Base-by-base conservation (phyloP, 2,888 invertebrate genomes). In the Lepidochitona cinerea region DNA sequence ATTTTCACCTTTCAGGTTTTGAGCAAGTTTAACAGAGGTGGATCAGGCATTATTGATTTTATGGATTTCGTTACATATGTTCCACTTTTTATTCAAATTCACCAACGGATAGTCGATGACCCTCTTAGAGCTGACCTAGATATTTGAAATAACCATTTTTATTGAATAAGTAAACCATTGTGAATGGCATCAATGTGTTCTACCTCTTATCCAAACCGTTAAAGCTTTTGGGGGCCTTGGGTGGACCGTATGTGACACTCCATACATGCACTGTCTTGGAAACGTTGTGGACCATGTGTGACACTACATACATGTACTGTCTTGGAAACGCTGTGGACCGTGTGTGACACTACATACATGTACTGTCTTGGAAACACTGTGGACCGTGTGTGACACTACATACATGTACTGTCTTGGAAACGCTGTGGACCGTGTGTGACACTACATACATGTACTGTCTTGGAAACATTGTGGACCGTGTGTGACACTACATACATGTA, bases 11-110 rank as follows among this genome's bases (percentile, higher is more conserved):
- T 83, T 26, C 84, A 90, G 89, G 88, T 90, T 4, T 75, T 88
- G 77, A 83, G 78, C 72, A 90, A 90, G 77, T 89, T 90, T 72
- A 88, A 89, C 82, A 78, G 90, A 36, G 87, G 88, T 69, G 85
- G 85, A 5, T 84, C 81, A 36, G 90, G 90, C 0, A 79, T 83
- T 32, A 83, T 90, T 7, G 89, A 90, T 71, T 90, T 89, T 72
- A 72, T 90, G 77, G 90, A 90, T 79, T 90, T 87, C 78, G 86
- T 90, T 26, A 90, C 87, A 0, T 90, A 90, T 74, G 83, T 90
- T 23, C 90, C 90, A 2, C 83, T 90, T 33, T 90, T 90, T 79
- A 83, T 90, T 32, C 89, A 90, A 72, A 87, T 90, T 37, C 90
- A 90, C 74, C 78, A 84, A 36, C 75, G 89, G 23, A 90, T 90